Evolutionary conservation across 2,888 invertebrate species (phyloP).

Genomic region (Incurvaria masculella): DNA sequence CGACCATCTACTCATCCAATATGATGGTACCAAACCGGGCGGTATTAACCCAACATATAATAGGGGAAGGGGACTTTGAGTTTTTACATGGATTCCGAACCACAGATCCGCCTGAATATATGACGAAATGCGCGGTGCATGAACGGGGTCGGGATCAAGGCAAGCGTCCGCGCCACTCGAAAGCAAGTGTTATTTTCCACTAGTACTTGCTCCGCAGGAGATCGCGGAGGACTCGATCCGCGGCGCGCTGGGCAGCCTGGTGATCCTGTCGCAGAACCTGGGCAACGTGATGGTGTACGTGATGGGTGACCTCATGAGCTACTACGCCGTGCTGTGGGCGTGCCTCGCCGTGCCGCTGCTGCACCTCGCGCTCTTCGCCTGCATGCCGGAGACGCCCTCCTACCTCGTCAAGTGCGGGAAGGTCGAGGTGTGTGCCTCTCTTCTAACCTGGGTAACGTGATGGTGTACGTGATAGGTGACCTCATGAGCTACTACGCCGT

Average conservation of each 20-base stretch:
- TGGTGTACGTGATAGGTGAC: conserved; percentile 41
- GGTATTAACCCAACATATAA: too few species aligned
- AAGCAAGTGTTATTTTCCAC: too few species aligned
- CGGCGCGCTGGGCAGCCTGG: conserved; percentile 40
- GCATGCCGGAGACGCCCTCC: conserved; percentile 48
- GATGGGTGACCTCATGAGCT: conserved; percentile 42
- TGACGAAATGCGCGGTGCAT: too few species aligned
- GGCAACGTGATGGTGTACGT: conserved; percentile 41
- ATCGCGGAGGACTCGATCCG: conserved; percentile 45
- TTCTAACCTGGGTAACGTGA: conserved; percentile 41
- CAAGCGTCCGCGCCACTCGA: too few species aligned
- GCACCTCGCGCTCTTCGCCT: conserved; percentile 35
- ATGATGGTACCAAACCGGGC: too few species aligned
- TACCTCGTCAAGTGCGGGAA: conserved; percentile 42
- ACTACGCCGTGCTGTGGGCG: conserved; percentile 38
- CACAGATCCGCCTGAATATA: too few species aligned
- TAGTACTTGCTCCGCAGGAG: too few species aligned
- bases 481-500: conserved; percentile 38
- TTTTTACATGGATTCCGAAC: too few species aligned
- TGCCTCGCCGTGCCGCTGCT: conserved; percentile 38
- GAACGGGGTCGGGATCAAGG: too few species aligned
- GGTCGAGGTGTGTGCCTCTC: conserved; percentile 40
- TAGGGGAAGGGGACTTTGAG: too few species aligned
- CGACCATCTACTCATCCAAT: too few species aligned
- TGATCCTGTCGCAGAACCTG: conserved; percentile 41